Evolutionary conservation across 2,797 vertebrate genomes (phyloP).

Genomic region (Micrastur ruficollis): DNA sequence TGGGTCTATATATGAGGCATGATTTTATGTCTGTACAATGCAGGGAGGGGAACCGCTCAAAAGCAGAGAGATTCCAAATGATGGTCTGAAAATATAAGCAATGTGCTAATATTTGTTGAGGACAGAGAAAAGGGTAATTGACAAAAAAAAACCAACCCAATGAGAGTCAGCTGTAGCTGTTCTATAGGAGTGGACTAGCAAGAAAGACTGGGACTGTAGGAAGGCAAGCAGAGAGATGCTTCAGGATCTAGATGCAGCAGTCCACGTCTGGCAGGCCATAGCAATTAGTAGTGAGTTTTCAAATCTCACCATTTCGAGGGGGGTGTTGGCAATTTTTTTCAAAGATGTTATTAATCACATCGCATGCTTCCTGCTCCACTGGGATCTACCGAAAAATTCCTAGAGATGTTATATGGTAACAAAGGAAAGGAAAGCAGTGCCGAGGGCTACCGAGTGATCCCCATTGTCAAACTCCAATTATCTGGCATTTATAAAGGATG

Average conservation of each 20-base stretch:
- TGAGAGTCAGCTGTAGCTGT: too few relatives aligned
- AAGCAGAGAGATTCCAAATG: background rate
- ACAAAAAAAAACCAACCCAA: background rate
- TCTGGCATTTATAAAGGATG: background rate
- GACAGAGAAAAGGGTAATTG: background rate
- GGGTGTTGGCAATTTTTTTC: background rate
- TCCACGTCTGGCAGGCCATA: background rate
- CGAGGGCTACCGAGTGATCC: background rate
- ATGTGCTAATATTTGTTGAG: background rate
- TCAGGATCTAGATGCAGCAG: background rate
- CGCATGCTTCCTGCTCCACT: background rate
- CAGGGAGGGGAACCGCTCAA: background rate
- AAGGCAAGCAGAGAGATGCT: background rate
- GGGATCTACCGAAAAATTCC: background rate
- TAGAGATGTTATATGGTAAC: too few relatives aligned
- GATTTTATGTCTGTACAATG: fast-evolving
- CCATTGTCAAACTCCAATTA: background rate
- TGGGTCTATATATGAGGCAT: background rate
- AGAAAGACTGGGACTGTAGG: background rate
- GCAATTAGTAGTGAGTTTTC: background rate
- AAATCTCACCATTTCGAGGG: background rate
- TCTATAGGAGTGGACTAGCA: background rate
- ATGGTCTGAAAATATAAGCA: background rate
- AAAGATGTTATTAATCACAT: background rate
- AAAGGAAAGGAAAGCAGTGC: background rate